These are phyloP conservation scores for Galeopsomyia nigrocyanea DNA, from an alignment of 2,888 invertebrate species.

Conservation along the genomic window DNA sequence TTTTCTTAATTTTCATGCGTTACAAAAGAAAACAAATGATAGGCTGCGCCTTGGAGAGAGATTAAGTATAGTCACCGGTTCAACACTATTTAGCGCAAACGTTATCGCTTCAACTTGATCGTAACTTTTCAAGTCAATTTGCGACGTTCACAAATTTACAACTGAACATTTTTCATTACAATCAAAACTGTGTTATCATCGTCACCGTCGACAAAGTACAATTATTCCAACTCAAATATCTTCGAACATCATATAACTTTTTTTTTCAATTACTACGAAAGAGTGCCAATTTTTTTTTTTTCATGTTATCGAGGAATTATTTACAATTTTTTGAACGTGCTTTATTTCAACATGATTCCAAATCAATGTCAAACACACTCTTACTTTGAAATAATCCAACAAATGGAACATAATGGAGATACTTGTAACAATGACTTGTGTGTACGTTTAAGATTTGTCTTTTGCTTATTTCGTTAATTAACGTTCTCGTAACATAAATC, in stretches of 20 bases:
- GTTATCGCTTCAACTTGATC: slow-evolving; percentile 19
- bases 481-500: slow-evolving; percentile 56
- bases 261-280: too few species aligned
- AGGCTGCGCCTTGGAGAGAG: slow-evolving; percentile 48
- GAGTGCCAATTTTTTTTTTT: too few species aligned
- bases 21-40: slow-evolving; percentile 54
- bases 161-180: slow-evolving; percentile 1
- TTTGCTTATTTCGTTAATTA: slow-evolving; percentile 49
- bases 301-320: too few species aligned
- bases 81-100: slow-evolving; percentile 35
- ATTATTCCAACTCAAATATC: slow-evolving; percentile 9
- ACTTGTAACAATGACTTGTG: slow-evolving; percentile 13
- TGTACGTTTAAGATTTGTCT: slow-evolving; percentile 17
- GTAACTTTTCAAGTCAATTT: slow-evolving; percentile 12
- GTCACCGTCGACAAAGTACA: slow-evolving; percentile 24
- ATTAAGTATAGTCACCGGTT: slow-evolving; percentile 52
- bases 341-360: too few species aligned
- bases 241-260: too few species aligned
- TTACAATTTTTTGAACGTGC: too few species aligned
- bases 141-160: slow-evolving; percentile 21
- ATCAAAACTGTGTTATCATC: slow-evolving; percentile 35
- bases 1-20: slow-evolving; percentile 54
- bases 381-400: too few species aligned
- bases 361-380: too few species aligned
- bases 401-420: too few species aligned